Evolutionary conservation across 2,797 vertebrate genomes (phyloP).

Genomic region (Acrocephalus scirpaceus): DNA sequence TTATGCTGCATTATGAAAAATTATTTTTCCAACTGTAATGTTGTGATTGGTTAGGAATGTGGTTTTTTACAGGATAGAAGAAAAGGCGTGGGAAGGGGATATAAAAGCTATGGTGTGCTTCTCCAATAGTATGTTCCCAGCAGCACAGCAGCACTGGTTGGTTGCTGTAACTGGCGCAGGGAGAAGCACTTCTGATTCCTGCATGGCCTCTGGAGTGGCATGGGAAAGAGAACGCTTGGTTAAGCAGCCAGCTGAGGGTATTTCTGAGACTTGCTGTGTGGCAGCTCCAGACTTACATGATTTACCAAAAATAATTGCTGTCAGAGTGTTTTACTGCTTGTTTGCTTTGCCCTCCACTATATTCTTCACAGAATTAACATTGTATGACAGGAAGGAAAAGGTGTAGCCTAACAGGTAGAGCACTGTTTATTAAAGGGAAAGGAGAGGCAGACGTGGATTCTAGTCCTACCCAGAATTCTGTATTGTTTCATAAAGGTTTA

Average conservation of each 20-base stretch:
- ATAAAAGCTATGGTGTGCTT: neutral
- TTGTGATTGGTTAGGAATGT: neutral
- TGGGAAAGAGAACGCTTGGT: neutral
- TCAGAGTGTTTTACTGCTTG: neutral
- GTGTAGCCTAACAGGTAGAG: neutral
- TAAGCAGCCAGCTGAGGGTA: neutral
- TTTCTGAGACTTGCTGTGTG: neutral
- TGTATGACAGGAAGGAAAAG: conserved; percentile 18
- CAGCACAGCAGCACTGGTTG: neutral
- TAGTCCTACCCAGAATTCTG: neutral
- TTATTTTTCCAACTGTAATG: neutral
- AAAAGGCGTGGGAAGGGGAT: neutral
- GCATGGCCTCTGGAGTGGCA: neutral
- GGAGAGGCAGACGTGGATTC: neutral
- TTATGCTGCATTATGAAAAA: neutral
- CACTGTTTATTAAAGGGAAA: neutral
- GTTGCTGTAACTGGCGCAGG: neutral
- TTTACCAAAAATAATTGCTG: conserved; percentile 32
- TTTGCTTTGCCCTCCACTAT: neutral
- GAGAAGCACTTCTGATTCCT: neutral
- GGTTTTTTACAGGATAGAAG: neutral
- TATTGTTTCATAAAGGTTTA: neutral
- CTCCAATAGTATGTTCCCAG: neutral
- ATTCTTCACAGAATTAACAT: neutral
- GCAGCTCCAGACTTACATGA: neutral